phyloP scores from a whole-genome alignment of 1,140 invertebrate genomes.

The Neodiprion fabricii region DNA sequence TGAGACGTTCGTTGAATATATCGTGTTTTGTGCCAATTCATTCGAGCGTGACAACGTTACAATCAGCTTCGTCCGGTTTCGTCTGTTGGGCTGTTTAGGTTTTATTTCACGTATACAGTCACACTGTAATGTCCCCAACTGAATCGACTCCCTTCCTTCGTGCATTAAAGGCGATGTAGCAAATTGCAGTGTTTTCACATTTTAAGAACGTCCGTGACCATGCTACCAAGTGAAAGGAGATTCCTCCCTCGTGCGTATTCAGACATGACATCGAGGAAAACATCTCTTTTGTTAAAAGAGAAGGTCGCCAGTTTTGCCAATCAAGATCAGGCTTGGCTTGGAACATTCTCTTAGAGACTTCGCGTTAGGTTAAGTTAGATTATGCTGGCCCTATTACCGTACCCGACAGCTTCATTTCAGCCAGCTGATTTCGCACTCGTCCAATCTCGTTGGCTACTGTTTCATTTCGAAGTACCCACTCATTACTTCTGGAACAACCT shows the following conservation, averaged over 20 bases:
- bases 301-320: neutral
- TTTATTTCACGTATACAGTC: too few relatives aligned
- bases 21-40: neutral
- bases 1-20: too few relatives aligned
- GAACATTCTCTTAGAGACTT: neutral
- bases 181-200: neutral
- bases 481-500: neutral
- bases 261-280: neutral
- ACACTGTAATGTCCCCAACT: too few relatives aligned
- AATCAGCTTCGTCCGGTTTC: neutral
- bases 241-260: neutral
- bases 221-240: conserved; percentile 2
- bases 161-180: too few relatives aligned
- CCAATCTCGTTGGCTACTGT: neutral
- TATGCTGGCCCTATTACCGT: too few relatives aligned
- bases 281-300: conserved; percentile 1
- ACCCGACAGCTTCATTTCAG: too few relatives aligned
- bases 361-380: too few relatives aligned
- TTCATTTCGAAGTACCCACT: neutral
- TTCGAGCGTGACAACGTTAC: neutral
- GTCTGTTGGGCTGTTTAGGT: too few relatives aligned
- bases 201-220: neutral
- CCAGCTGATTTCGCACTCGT: too few relatives aligned
- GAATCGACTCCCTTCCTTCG: too few relatives aligned
- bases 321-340: neutral